A percentile compares a stretch with the other conserved stretches of the same genome.
Conservation (phyloP, 2,113 vertebrate species). For the Etheostoma spectabile region DNA sequence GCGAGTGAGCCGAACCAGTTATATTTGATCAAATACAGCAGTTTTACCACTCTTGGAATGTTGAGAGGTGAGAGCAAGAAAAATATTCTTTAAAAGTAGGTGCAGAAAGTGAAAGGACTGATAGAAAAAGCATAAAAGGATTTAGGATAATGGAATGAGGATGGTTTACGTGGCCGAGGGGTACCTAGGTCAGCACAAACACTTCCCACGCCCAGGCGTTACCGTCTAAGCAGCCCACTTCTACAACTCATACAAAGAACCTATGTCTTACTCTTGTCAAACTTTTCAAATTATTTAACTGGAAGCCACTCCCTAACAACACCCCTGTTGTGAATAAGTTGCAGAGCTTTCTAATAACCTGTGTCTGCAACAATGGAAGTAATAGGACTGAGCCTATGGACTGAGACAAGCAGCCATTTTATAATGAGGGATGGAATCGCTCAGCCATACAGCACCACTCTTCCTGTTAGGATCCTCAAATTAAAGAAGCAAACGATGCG, state of each 20-base stretch:
- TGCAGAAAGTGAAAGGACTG: slow-evolving; percentile 30
- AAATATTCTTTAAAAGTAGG: slow-evolving; percentile 34
- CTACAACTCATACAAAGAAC: slow-evolving; percentile 24
- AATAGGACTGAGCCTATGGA: slow-evolving; percentile 79
- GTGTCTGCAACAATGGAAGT: slow-evolving; percentile 75
- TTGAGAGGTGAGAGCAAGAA: slow-evolving; percentile 19
- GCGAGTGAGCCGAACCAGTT: slow-evolving; percentile 14
- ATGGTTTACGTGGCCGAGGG: slow-evolving; percentile 18
- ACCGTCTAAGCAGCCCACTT: slow-evolving; percentile 15
- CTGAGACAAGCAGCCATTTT: slow-evolving; percentile 82
- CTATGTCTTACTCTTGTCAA: slow-evolving; percentile 20
- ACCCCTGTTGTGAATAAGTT: slow-evolving; percentile 72
- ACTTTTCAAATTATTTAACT: slow-evolving; percentile 44
- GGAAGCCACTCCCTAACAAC: slow-evolving; percentile 32
- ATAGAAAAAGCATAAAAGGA: slow-evolving; percentile 46
- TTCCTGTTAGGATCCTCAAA: slow-evolving; percentile 85
- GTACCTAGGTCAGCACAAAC: too few relatives aligned
- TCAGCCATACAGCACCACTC: slow-evolving; percentile 81
- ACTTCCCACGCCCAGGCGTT: slow-evolving; percentile 17
- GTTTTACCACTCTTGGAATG: slow-evolving; percentile 30
- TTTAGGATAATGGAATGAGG: slow-evolving; percentile 56
- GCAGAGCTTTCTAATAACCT: slow-evolving; percentile 80
- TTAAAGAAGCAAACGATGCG: slow-evolving; percentile 87
- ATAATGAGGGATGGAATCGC: slow-evolving; percentile 84
- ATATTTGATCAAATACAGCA: slow-evolving; percentile 60